These are phyloP conservation scores for Conus betulinus DNA, from an alignment of 1,140 invertebrate species.

Conservation along the genomic window DNA sequence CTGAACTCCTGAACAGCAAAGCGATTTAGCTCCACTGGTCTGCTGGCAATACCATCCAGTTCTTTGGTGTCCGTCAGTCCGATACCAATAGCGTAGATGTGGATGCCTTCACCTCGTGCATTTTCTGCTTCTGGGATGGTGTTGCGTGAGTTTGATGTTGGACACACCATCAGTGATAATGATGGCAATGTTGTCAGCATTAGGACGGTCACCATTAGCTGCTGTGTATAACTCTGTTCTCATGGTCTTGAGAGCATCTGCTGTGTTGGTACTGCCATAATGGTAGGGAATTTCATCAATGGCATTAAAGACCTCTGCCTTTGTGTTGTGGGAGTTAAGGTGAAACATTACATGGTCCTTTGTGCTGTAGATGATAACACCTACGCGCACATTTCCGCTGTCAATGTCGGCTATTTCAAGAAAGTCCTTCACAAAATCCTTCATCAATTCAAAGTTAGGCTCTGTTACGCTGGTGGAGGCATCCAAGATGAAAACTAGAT, in stretches of 20 bases:
- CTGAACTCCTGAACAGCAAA: slow-evolving; percentile 61
- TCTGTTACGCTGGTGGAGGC: slow-evolving; percentile 57
- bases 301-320: slow-evolving; percentile 50
- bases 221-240: slow-evolving; percentile 51
- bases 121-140: slow-evolving; percentile 60
- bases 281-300: slow-evolving; percentile 60
- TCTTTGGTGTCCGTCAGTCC: slow-evolving; percentile 59
- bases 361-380: slow-evolving; percentile 59
- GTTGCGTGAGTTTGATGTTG: slow-evolving; percentile 57
- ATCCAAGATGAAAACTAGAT: slow-evolving; percentile 69
- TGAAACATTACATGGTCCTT: slow-evolving; percentile 53
- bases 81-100: slow-evolving; percentile 65
- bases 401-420: slow-evolving; percentile 53
- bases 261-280: slow-evolving; percentile 63
- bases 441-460: slow-evolving; percentile 54
- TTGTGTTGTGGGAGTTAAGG: slow-evolving; percentile 51
- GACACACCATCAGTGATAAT: slow-evolving; percentile 65
- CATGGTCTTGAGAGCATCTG: slow-evolving; percentile 56
- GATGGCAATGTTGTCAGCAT: slow-evolving; percentile 59
- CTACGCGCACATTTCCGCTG: slow-evolving; percentile 55
- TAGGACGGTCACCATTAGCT: slow-evolving; percentile 57
- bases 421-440: slow-evolving; percentile 57
- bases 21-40: slow-evolving; percentile 48
- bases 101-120: slow-evolving; percentile 48
- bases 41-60: slow-evolving; percentile 55